Percentiles rank a stretch among this genome's conserved stretches.
Evolutionary conservation across 2,888 invertebrate genomes (phyloP).

Genomic region (Andrena haemorrhoa): DNA sequence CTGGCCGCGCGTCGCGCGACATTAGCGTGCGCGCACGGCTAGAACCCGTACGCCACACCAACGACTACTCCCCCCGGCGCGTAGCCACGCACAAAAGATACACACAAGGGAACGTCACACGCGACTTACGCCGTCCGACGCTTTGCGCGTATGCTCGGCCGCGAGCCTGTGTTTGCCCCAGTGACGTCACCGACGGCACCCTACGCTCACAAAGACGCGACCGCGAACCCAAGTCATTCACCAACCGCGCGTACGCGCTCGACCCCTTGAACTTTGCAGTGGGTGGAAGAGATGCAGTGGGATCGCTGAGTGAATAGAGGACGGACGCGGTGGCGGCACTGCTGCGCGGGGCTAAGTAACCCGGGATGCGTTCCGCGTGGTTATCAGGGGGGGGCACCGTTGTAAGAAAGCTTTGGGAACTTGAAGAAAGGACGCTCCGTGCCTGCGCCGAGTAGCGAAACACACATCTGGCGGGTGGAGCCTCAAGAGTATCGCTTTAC

Average conservation of each 20-base stretch:
- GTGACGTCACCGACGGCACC: conserved; percentile 66
- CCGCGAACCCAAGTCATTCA: conserved; percentile 54
- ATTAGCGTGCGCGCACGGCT: conserved; percentile 58
- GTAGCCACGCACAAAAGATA: conserved; percentile 43
- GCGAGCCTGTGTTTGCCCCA: neutral
- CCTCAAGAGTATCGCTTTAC: neutral
- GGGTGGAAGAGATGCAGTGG: neutral
- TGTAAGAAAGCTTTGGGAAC: neutral
- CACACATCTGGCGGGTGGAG: neutral
- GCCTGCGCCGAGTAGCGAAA: neutral
- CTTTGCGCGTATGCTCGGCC: neutral
- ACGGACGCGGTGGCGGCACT: neutral
- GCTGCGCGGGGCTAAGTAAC: neutral
- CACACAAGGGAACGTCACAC: conserved; percentile 62
- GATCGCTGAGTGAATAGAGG: neutral
- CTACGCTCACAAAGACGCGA: conserved; percentile 55
- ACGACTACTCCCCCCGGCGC: conserved; percentile 2
- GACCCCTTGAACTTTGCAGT: neutral
- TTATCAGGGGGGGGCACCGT: neutral
- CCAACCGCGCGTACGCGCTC: conserved; percentile 21
- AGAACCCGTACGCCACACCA: conserved; percentile 34
- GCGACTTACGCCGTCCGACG: conserved; percentile 53
- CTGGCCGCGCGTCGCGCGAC: conserved; percentile 65
- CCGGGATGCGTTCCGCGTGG: neutral
- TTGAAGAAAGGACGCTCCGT: neutral